phyloP scores from a whole-genome alignment of 2,113 vertebrate genomes.

The Ophthalmolycus amberensis region DNA sequence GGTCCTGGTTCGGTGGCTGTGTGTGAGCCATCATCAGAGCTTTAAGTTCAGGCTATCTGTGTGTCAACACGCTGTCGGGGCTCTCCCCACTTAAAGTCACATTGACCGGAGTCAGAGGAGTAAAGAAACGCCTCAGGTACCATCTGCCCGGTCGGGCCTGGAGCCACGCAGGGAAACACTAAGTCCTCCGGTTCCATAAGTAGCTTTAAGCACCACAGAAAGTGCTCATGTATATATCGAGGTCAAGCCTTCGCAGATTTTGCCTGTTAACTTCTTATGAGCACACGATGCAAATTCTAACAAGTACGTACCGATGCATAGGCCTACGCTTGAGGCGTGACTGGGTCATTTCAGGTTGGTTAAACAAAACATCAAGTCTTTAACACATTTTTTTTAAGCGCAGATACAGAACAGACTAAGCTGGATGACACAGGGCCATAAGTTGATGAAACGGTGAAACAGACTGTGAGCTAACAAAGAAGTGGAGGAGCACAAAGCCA shows the following conservation, averaged over 20 bases:
- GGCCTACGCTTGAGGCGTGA: background rate
- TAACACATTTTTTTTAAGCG: background rate
- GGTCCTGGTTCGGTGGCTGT: background rate
- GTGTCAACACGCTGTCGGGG: constrained; percentile 7
- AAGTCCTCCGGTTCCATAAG: constrained; percentile 1
- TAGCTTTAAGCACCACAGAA: constrained; percentile 34
- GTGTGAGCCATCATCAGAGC: background rate
- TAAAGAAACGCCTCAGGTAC: background rate
- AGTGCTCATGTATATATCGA: constrained; percentile 21
- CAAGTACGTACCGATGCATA: background rate
- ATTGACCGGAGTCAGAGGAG: background rate
- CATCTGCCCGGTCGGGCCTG: constrained; percentile 33
- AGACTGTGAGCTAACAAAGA: background rate
- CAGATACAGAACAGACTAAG: background rate
- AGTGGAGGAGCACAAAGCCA: constrained; percentile 20
- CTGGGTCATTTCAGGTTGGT: background rate
- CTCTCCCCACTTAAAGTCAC: background rate
- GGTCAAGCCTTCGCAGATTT: constrained; percentile 42
- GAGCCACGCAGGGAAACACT: constrained; percentile 7
- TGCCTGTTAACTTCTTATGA: constrained; percentile 20
- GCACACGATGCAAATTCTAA: background rate
- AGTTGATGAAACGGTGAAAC: constrained; percentile 1
- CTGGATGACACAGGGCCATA: background rate
- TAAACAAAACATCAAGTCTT: background rate
- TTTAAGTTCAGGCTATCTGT: constrained; percentile 36